Percentiles rank a stretch among this genome's conserved stretches.
Conservation (phyloP, 2,113 vertebrate genomes). For the Morphnarchus princeps region DNA sequence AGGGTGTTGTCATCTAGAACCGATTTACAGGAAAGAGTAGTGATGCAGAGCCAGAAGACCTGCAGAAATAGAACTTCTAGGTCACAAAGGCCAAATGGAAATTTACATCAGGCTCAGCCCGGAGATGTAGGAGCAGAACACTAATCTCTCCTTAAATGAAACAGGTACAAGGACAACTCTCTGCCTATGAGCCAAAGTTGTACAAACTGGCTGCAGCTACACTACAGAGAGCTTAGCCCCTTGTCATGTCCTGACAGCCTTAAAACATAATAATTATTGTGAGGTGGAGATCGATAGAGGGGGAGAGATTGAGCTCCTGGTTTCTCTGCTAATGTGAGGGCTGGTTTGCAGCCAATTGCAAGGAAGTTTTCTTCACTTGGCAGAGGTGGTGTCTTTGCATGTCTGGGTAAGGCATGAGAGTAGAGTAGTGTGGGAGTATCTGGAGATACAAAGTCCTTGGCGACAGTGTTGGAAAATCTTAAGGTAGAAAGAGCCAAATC, state of each 20-base stretch:
- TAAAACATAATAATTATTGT: neutral
- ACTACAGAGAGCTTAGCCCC: neutral
- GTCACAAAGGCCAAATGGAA: neutral
- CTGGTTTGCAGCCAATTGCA: rapidly evolving
- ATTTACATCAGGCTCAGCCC: neutral
- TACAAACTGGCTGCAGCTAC: neutral
- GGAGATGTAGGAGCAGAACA: neutral
- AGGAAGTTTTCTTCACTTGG: neutral
- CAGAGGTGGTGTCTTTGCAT: neutral
- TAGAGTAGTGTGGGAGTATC: neutral
- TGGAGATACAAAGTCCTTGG: neutral
- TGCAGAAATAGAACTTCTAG: neutral
- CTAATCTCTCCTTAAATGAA: neutral
- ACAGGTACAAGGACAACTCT: neutral
- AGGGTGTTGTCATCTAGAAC: neutral
- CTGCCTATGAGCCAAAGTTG: neutral
- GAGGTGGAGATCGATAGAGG: neutral
- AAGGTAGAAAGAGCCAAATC: neutral
- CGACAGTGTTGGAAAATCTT: neutral
- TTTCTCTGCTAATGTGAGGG: neutral
- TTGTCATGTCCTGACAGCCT: neutral
- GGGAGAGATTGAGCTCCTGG: neutral
- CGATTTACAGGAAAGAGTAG: neutral
- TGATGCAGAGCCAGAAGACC: neutral
- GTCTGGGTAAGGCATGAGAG: rapidly evolving